Percentiles rank a stretch among this genome's conserved stretches.
Conservation (phyloP, 1,140 invertebrate genomes). For the Meloidogyne floridensis region DNA sequence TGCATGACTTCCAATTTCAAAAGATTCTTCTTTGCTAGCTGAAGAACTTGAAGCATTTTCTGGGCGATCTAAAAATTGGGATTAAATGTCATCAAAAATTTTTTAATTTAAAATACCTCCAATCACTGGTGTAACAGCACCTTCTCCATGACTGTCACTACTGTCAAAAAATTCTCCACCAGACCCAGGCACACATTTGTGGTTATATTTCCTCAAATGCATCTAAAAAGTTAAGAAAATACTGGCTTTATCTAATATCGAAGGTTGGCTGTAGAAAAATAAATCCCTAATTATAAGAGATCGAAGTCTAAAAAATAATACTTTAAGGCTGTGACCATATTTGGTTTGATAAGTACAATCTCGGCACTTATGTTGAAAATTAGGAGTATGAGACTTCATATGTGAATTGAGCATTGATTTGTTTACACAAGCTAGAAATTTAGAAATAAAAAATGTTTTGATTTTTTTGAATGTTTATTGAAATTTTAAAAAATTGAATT, state of each 20-base stretch:
- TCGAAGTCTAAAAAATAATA: background rate
- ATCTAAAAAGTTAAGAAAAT: slow-evolving; percentile 66
- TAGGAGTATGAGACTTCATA: slow-evolving; percentile 92
- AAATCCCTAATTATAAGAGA: background rate
- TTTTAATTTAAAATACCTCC: slow-evolving; percentile 8
- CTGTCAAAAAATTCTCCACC: slow-evolving; percentile 67
- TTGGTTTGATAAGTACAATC: slow-evolving; percentile 97
- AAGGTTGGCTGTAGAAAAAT: background rate
- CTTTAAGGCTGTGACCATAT: slow-evolving; percentile 93
- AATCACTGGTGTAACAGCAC: slow-evolving; percentile 17
- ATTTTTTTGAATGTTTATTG: no score
- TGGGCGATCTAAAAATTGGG: slow-evolving; percentile 12
- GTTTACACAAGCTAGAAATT: slow-evolving; percentile 81
- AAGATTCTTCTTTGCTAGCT: slow-evolving; percentile 26
- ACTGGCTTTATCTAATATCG: no score
- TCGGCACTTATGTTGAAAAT: slow-evolving; percentile 91
- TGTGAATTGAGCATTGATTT: slow-evolving; percentile 99
- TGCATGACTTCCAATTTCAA: slow-evolving; percentile 16
- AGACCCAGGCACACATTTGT: slow-evolving; percentile 83
- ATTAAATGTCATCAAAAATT: background rate
- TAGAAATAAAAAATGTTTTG: no score
- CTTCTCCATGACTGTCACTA: slow-evolving; percentile 40
- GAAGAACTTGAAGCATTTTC: slow-evolving; percentile 32
- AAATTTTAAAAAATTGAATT: no score
- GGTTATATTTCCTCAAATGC: slow-evolving; percentile 87